Evolutionary conservation across 2,888 invertebrate species (phyloP).

Genomic region (Tenthredo livida): DNA sequence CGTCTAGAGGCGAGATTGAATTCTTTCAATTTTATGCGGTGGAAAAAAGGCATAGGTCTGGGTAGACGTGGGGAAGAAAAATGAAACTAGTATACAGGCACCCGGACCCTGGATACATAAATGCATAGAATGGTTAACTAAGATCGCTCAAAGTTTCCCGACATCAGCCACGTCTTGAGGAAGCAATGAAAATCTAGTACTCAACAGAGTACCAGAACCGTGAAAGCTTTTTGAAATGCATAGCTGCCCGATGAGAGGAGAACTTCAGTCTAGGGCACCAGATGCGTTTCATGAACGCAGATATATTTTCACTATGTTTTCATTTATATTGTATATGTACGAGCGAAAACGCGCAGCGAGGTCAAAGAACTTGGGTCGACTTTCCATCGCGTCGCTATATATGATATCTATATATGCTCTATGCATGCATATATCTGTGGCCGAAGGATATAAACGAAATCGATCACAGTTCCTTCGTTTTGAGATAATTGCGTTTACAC

Average conservation of each 20-base stretch:
- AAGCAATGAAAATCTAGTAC: constrained; percentile 3
- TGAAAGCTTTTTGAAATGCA: constrained; percentile 7
- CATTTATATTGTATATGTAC: not conserved
- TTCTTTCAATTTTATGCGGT: not conserved
- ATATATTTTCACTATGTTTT: not conserved
- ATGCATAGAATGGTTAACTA: constrained; percentile 29
- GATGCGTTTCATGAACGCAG: too few relatives aligned
- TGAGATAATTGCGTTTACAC: not conserved
- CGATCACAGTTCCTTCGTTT: not conserved
- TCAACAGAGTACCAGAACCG: not conserved
- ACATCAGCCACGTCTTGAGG: not conserved
- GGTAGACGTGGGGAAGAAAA: constrained; percentile 11
- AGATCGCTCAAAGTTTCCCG: constrained; percentile 13
- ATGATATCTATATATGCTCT: not conserved
- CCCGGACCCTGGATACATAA: constrained; percentile 38
- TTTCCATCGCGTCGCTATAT: not conserved
- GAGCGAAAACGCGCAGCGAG: not conserved
- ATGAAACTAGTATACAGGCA: not conserved
- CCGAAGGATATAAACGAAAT: not conserved
- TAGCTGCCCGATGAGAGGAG: not conserved
- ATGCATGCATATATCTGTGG: not conserved
- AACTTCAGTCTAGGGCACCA: not conserved
- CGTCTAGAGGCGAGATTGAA: not conserved
- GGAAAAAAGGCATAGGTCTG: not conserved
- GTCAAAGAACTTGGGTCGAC: constrained; percentile 15